Conservation (phyloP, 2,113 vertebrate species). For the Carassius auratus region DNA sequence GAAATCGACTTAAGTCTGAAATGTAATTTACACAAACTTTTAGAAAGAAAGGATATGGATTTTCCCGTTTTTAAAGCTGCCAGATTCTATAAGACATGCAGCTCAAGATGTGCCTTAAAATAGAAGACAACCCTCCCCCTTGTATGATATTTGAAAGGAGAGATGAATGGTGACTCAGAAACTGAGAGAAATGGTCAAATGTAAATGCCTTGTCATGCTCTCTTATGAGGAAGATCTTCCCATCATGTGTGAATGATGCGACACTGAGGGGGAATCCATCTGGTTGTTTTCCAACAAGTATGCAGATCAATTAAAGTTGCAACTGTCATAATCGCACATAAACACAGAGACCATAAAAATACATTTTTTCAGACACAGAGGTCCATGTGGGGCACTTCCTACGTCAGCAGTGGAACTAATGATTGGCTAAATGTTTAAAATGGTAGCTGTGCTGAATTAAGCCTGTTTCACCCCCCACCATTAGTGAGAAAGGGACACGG, state of each 20-base stretch:
- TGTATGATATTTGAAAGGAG: slow-evolving; percentile 32
- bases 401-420: slow-evolving; percentile 25
- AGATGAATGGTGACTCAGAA: slow-evolving; percentile 16
- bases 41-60: neutral
- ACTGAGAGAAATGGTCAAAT: neutral
- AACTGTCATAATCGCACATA: neutral
- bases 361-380: neutral
- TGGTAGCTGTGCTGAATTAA: slow-evolving; percentile 9
- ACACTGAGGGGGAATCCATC: neutral
- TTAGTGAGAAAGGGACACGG: slow-evolving; percentile 15
- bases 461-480: slow-evolving; percentile 8
- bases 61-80: slow-evolving; percentile 46
- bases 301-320: neutral
- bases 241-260: neutral
- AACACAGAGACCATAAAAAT: neutral
- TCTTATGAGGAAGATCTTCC: neutral
- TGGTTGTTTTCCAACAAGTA: neutral
- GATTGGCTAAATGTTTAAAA: slow-evolving; percentile 23
- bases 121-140: slow-evolving; percentile 4
- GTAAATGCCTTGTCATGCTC: neutral
- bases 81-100: slow-evolving; percentile 39
- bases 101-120: slow-evolving; percentile 50
- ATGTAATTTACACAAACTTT: neutral
- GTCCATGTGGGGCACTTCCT: neutral
- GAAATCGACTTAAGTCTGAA: neutral